A percentile compares a stretch with the other conserved stretches of the same genome.
These are phyloP conservation scores for Erynnis tages DNA, from an alignment of 2,888 invertebrate genomes.

Conservation along the genomic window DNA sequence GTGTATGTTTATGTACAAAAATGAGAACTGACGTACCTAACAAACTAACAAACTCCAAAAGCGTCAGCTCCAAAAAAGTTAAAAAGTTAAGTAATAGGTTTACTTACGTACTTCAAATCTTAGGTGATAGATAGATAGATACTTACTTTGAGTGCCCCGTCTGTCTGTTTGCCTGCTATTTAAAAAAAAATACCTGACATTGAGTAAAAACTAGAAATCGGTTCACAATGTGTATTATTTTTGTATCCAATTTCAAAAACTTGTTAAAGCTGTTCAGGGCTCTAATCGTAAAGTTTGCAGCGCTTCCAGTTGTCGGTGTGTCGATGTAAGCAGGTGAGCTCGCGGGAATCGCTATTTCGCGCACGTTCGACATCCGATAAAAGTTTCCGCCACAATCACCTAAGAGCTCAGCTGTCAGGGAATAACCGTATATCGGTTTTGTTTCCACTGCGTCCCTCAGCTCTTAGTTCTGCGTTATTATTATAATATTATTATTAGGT, in stretches of 20 bases:
- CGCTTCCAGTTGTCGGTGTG: conserved; percentile 35
- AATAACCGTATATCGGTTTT: conserved; percentile 80
- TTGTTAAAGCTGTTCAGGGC: conserved; percentile 4
- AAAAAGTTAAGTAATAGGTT: no score
- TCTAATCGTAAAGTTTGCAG: conserved; percentile 20
- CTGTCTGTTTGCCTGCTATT: no score
- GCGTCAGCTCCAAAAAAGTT: no score
- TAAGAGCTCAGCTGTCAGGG: conserved; percentile 82
- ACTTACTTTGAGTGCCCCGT: no score
- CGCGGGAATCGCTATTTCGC: conserved; percentile 76
- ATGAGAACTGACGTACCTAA: no score
- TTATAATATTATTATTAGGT: conserved; percentile 5
- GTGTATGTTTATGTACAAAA: no score
- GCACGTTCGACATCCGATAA: conserved; percentile 82
- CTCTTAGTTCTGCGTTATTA: conserved; percentile 31
- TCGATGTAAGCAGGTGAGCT: conserved; percentile 64
- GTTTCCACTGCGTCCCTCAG: conserved; percentile 62
- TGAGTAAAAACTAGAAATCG: no score
- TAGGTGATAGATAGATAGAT: no score
- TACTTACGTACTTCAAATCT: no score
- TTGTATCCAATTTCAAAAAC: conserved; percentile 5
- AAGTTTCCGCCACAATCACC: conserved; percentile 82
- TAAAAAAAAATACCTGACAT: no score
- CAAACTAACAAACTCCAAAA: no score
- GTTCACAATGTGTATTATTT: neutral